Base-by-base conservation (phyloP, 1,140 invertebrate species). In the Brachionus asplanchnoidis region DNA sequence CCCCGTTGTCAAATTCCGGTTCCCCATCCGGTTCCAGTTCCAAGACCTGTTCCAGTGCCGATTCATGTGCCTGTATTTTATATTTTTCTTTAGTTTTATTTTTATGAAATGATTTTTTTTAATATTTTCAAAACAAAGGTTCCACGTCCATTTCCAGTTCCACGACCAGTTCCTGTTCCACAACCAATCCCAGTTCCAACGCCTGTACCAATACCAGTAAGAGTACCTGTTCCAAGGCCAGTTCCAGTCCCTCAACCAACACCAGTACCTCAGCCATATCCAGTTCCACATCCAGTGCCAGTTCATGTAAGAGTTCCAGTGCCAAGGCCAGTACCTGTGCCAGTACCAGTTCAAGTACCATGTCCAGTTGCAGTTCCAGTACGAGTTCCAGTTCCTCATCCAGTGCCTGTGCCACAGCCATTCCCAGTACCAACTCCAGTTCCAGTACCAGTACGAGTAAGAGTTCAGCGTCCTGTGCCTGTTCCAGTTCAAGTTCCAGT, bases 391-490 rank as follows among this genome's bases (percentile, higher is more conserved):
- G 44, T 77, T 23, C 73, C 73, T 46, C 17, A 26, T 26, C 40
- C 14, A 11, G 73, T 77, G 14, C 73, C 73, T 8, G 73, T 77
- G 3, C 73, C 73, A 46, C 73, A 77, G 14, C 73, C 73, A 77
- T 46, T 9, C 4, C 73, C 73, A 77, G 73, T 77, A 4, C 73
- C 73, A 14, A 12, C 8, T 23, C 73, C 73, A 12, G 73, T 77
- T 12, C 68, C 68, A 40, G 68, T 73, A 2, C 68, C 68, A 0
- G 73, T 77, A 26, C 8, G 17, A 26, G 73, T 77, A 46, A 77
- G 73, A 77, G 73, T 77, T 77, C 40, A 8, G 46, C 73, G 44
- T n/a, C 73, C 14, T n/a, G 73, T 77, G n/a, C 73, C 73, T 46
- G 44, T 77, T 4, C 73, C 73, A 50, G 73, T 46, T 12, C 3